Evolutionary conservation across 2,888 invertebrate genomes (phyloP), one percentile per base, ranked within the genome.

Genomic region (Synergus japonicus): DNA sequence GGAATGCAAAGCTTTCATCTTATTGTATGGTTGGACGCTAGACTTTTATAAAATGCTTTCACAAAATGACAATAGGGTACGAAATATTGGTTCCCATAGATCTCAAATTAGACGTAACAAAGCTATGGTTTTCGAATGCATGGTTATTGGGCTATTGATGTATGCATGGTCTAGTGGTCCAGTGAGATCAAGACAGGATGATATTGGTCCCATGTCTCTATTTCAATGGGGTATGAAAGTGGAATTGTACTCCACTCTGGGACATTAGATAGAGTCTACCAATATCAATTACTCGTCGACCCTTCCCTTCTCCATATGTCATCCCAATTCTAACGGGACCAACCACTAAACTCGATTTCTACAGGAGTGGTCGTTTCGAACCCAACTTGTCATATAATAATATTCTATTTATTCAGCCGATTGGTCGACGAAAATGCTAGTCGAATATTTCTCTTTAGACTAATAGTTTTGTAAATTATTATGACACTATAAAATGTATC

Each of bases 161-260:
- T 37, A 37, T 81, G 79, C 77, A 80, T 69, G 77, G 66, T 65
- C 37, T 29, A 66, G 76, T 77, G 79, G 79, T 80, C 81, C 82
- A 76, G 77, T 69, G 83, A 82, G 82, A 81, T 81, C 77, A 83
- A 83, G 84, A 85, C 86, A 88, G 87, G 86, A 84, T 86, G 83
- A 89, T 89, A 88, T 87, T 83, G 86, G 86, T 87, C 83, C 84
- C 84, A 81, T 81, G 82, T 79, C 78, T 82, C 80, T 82, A 77
- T 80, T 81, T 49, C 69, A 69, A 49, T 49, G 29, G 49, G 22
- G 49, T 49, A 69, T 69, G 69, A 69, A 69, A 69, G 69, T 69
- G 69, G 69, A 46, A 67, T 46, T 67, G 22, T 44, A 46, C 22
- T 49, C 69, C 46, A 22, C 60, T 60, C 60, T 60, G 60, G 60